Base-by-base conservation (phyloP, 2,113 vertebrate species). In the Colossoma macropomum region DNA sequence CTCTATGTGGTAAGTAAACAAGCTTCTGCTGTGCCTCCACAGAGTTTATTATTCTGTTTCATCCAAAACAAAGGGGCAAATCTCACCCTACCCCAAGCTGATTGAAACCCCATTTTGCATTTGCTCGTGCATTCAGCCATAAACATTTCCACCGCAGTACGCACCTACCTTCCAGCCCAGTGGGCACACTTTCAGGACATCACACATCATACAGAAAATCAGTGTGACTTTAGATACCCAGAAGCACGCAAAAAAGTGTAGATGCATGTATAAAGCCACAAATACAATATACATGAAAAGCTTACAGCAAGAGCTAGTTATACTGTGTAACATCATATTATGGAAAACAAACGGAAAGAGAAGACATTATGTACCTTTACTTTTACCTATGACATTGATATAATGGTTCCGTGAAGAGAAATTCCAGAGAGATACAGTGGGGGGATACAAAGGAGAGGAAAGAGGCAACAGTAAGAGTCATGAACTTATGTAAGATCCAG, bases 331-430 rank as follows among this genome's bases (percentile, higher is more conserved):
- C 72, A 70, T 68, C 70, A 76, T 75, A 84, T 70, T 56, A 87
- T 93, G 62, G 91, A 79, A 30, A 91, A 93, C 79, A 93, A 94
- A 88, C 52, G 91, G 79, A 34, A 91, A 93, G 80, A 93, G 94
- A 88, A 88, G 93, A 90, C 89, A 91, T 94, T 34, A 94, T 94
- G 94, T 96, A 97, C 96, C 96, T 97, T 96, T 97, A 95, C 93
- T 96, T 97, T 97, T 97, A 95, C 96, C 96, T 97, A 96, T 93
- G 93, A 90, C 91, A 95, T 96, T 96, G 95, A 94, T 95, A 95
- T 93, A 95, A 96, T 95, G 95, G 92, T 93, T 96, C 96, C 96
- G 95, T 95, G 89, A 87, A 82, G 86, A 87, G 72, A 80, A 72
- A 86, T 78, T 87, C 89, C 85, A 90, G 89, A 87, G 80, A 86